These are phyloP conservation scores for Boloria euphrosyne DNA, from an alignment of 2,888 invertebrate genomes.

Conservation along the genomic window DNA sequence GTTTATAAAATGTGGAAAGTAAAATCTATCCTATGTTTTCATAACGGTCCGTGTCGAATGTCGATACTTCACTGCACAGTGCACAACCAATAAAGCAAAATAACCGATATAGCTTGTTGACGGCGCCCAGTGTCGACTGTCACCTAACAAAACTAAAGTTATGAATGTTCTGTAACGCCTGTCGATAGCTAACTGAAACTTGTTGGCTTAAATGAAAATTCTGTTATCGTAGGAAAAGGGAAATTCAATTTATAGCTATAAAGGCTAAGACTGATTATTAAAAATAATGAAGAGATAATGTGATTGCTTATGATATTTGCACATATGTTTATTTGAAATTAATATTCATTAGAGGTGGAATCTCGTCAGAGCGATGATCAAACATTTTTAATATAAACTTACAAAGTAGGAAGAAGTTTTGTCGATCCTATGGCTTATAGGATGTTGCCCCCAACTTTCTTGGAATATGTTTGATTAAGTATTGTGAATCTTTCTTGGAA, in stretches of 20 bases:
- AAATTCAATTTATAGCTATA: slow-evolving; percentile 8
- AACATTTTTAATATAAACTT: slow-evolving; percentile 53
- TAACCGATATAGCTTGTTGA: slow-evolving; percentile 35
- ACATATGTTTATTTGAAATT: slow-evolving; percentile 2
- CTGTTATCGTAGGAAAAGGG: slow-evolving; percentile 1
- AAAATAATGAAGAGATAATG: not conserved
- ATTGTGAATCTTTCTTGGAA: slow-evolving; percentile 31
- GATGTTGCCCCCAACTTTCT: slow-evolving; percentile 37
- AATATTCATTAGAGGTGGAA: slow-evolving; percentile 19
- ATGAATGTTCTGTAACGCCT: slow-evolving; percentile 31
- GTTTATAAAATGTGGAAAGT: not conserved
- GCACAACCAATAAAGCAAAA: slow-evolving; percentile 38
- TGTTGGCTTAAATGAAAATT: slow-evolving; percentile 27
- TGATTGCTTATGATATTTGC: not conserved
- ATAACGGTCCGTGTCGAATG: slow-evolving; percentile 26
- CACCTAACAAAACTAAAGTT: slow-evolving; percentile 32
- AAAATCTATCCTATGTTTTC: slow-evolving; percentile 32
- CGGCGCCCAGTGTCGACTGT: slow-evolving; percentile 31
- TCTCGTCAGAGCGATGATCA: slow-evolving; percentile 34
- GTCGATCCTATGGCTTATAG: slow-evolving; percentile 38
- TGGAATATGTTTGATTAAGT: slow-evolving; percentile 25
- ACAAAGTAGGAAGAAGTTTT: slow-evolving; percentile 35
- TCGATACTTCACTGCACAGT: slow-evolving; percentile 28
- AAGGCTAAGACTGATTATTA: not conserved
- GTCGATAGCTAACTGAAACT: slow-evolving; percentile 24